Evolutionary conservation across 2,797 vertebrate genomes (phyloP).

Genomic region (Peromyscus melanophrys): DNA sequence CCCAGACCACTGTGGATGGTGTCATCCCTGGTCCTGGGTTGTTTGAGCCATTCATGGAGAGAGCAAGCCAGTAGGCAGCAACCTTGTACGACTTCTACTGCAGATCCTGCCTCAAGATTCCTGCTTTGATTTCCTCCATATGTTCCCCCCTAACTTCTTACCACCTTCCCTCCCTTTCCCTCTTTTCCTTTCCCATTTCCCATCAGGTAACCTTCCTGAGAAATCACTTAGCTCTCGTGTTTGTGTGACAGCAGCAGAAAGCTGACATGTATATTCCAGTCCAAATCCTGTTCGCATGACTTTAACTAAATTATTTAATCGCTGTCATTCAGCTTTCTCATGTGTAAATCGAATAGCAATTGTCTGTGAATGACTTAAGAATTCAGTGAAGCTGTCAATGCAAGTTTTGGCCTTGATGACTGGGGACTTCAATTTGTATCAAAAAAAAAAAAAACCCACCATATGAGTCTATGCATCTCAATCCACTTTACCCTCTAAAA

Average conservation of each 20-base stretch:
- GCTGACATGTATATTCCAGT: background rate
- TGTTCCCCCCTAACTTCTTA: background rate
- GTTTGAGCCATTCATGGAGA: background rate
- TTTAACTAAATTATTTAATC: background rate
- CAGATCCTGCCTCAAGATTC: too few relatives aligned
- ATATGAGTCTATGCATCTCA: background rate
- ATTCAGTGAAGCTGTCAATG: background rate
- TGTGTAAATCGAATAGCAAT: background rate
- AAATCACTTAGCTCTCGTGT: background rate
- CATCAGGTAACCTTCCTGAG: background rate
- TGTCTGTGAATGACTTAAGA: background rate
- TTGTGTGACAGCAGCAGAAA: background rate
- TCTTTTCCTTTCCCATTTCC: background rate
- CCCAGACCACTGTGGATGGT: background rate
- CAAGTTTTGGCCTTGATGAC: background rate
- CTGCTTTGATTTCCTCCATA: background rate
- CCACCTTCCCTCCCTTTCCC: background rate
- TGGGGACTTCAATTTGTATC: background rate
- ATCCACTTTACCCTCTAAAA: background rate
- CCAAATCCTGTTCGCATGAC: constrained; percentile 15
- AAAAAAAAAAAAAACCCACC: background rate
- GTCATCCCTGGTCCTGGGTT: background rate
- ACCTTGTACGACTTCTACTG: background rate
- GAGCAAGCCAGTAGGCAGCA: background rate
- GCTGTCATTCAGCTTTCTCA: constrained; percentile 53